Evolutionary conservation across 2,797 vertebrate genomes (phyloP).

Genomic region (Poeciliopsis infans): DNA sequence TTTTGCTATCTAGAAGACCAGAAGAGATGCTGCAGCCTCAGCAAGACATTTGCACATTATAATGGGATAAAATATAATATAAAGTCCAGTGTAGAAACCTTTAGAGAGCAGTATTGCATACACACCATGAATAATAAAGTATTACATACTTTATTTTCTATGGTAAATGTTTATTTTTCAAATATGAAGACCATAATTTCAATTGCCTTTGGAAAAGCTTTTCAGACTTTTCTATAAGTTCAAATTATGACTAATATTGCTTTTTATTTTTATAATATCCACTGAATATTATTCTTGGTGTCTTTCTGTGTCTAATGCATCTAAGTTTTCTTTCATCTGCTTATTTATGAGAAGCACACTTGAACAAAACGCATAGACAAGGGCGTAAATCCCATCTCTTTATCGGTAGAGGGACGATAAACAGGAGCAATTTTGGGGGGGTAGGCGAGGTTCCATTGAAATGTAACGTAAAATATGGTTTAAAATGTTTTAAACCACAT

Average conservation of each 20-base stretch:
- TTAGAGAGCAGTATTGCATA: conserved; percentile 5
- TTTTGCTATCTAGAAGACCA: conserved; percentile 42
- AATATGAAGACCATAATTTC: neutral
- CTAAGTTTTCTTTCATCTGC: conserved; percentile 28
- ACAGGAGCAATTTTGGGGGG: too few species aligned
- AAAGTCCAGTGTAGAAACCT: conserved; percentile 38
- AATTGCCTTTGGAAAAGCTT: neutral
- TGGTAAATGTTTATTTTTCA: conserved; percentile 1
- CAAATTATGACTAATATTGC: conserved; percentile 23
- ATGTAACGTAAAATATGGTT: too few species aligned
- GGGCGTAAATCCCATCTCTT: too few species aligned
- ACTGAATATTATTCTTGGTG: conserved; percentile 11
- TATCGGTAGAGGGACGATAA: too few species aligned
- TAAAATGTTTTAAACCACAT: too few species aligned
- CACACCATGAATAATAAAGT: neutral
- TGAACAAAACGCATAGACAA: neutral
- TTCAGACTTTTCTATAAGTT: neutral
- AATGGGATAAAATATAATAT: conserved; percentile 60
- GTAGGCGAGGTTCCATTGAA: too few species aligned
- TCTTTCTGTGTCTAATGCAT: neutral
- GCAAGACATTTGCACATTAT: conserved; percentile 52
- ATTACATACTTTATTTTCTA: neutral
- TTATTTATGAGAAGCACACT: neutral
- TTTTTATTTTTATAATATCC: conserved; percentile 4
- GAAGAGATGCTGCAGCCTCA: conserved; percentile 52